Evolutionary conservation across 2,888 invertebrate genomes (phyloP).

Genomic region (Achlya flavicornis): DNA sequence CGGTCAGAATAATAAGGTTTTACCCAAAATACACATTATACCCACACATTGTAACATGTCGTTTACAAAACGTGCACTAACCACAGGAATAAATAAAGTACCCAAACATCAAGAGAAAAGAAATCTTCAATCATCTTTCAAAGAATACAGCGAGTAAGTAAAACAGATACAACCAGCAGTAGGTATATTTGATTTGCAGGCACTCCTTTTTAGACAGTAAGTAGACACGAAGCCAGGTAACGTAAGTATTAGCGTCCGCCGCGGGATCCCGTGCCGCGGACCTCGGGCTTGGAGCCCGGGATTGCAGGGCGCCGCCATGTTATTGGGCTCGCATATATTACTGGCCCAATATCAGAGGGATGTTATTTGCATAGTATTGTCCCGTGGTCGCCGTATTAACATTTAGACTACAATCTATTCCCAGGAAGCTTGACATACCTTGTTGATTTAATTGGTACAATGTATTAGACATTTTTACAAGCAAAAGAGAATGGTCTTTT

Average conservation of each 20-base stretch:
- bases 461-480: background rate
- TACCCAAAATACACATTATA: no score
- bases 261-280: conserved; percentile 12
- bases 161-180: background rate
- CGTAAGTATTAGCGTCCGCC: conserved; percentile 31
- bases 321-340: conserved; percentile 66
- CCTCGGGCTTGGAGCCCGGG: conserved; percentile 7
- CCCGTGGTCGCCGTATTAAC: conserved; percentile 61
- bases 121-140: background rate
- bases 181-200: background rate
- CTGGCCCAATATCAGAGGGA: conserved; percentile 55
- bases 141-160: background rate
- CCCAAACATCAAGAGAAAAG: background rate
- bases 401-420: conserved; percentile 63
- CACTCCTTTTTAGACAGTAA: conserved; percentile 12
- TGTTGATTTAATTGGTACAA: conserved; percentile 34
- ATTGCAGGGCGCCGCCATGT: conserved; percentile 32
- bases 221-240: conserved; percentile 32
- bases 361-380: conserved; percentile 76
- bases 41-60: no score
- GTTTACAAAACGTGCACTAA: no score
- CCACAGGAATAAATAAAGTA: no score
- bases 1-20: no score
- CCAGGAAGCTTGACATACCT: conserved; percentile 45
- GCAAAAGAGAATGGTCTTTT: no score